Conservation (phyloP, 2,797 vertebrate genomes). For the Pangasius larnaudii region DNA sequence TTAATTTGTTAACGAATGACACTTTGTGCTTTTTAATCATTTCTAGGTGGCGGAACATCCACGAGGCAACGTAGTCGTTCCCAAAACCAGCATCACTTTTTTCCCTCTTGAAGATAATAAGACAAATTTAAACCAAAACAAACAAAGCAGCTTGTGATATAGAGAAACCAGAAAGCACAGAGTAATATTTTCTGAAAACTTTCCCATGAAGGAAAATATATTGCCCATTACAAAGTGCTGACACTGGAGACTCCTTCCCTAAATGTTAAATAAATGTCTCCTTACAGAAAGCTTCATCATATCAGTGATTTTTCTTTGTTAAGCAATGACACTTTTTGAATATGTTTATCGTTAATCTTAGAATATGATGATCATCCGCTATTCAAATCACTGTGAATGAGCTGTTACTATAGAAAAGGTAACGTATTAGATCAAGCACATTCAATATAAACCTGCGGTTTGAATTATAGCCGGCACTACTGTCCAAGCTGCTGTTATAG, state of each 20-base stretch:
- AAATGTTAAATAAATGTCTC: neutral
- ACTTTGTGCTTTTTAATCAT: neutral
- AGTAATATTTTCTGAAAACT: neutral
- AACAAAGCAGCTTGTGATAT: neutral
- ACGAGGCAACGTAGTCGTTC: neutral
- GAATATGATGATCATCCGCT: neutral
- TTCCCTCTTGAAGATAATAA: neutral
- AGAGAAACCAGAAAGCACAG: neutral
- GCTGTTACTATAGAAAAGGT: neutral
- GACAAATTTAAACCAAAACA: too few relatives aligned
- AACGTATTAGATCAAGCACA: neutral
- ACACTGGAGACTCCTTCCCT: neutral
- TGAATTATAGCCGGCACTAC: neutral
- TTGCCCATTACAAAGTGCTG: too few relatives aligned
- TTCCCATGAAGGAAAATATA: neutral
- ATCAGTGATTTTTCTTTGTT: neutral
- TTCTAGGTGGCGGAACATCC: neutral
- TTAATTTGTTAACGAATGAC: neutral
- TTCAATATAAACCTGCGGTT: neutral
- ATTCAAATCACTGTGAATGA: conserved; percentile 20
- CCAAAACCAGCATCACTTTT: neutral
- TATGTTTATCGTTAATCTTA: neutral
- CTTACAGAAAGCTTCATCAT: neutral
- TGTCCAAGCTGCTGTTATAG: neutral
- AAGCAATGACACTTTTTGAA: neutral